Evolutionary conservation across 1,140 invertebrate genomes (phyloP).

Genomic region (Ostrea denselamellosa): DNA sequence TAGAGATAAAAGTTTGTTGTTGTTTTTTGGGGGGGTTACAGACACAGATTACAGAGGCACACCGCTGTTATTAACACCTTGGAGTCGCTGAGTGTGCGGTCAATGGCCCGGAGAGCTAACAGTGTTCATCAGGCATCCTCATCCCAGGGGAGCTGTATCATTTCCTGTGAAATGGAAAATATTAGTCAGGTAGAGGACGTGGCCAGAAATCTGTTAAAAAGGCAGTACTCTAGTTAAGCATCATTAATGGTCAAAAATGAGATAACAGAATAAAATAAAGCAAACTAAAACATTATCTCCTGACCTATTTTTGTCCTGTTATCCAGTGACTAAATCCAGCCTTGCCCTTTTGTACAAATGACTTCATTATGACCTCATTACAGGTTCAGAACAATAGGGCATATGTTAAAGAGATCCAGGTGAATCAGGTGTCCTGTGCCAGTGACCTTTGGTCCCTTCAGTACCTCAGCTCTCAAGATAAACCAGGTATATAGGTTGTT

Average conservation of each 20-base stretch:
- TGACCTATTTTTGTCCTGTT: too few relatives aligned
- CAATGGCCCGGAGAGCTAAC: slow-evolving; percentile 76
- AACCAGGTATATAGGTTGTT: background rate
- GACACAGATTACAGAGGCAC: slow-evolving; percentile 85
- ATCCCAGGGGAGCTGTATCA: slow-evolving; percentile 79
- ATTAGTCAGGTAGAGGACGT: slow-evolving; percentile 81
- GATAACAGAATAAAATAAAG: too few relatives aligned
- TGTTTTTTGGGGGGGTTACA: slow-evolving; percentile 70
- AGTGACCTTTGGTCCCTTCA: slow-evolving; percentile 80
- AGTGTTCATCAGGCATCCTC: slow-evolving; percentile 75
- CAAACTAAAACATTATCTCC: too few relatives aligned
- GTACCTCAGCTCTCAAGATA: slow-evolving; percentile 27
- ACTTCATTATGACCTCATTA: background rate
- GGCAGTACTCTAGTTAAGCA: too few relatives aligned
- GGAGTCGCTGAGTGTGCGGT: slow-evolving; percentile 84
- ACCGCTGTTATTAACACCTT: slow-evolving; percentile 85
- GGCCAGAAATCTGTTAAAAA: too few relatives aligned
- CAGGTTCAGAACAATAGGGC: slow-evolving; percentile 80
- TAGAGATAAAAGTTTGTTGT: background rate
- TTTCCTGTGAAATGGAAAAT: slow-evolving; percentile 84
- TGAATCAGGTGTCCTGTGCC: slow-evolving; percentile 82
- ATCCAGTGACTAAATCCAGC: too few relatives aligned
- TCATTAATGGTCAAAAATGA: too few relatives aligned
- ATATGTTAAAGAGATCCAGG: slow-evolving; percentile 82
- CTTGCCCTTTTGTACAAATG: too few relatives aligned